Evolutionary conservation across 2,113 vertebrate species (phyloP).

Genomic region (Tringa solitaria): DNA sequence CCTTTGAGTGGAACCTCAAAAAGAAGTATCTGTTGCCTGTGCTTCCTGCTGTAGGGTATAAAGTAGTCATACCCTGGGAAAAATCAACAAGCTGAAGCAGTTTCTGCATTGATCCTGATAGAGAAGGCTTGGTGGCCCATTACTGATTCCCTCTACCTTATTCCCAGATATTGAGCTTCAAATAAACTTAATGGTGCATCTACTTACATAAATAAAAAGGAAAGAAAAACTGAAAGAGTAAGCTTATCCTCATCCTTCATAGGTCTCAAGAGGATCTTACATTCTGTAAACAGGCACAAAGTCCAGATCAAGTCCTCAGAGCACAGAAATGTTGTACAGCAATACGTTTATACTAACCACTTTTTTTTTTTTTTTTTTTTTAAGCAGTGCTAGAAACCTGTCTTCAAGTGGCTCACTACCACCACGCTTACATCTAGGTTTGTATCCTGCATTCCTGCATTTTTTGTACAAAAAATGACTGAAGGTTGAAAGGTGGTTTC

Average conservation of each 20-base stretch:
- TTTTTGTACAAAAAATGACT: not conserved
- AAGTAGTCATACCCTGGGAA: not conserved
- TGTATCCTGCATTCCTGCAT: not conserved
- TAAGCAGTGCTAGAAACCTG: constrained; percentile 9
- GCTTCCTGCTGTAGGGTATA: not conserved
- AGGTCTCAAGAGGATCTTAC: not conserved
- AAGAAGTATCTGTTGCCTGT: not conserved
- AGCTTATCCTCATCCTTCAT: not conserved
- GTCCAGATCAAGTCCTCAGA: not conserved
- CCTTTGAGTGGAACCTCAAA: not conserved
- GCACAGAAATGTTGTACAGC: not conserved
- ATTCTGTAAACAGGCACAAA: not conserved
- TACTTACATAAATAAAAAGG: not conserved
- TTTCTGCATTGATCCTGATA: not conserved
- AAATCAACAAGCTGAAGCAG: not conserved
- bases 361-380: not conserved
- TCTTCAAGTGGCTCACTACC: constrained; percentile 26
- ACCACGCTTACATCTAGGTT: constrained; percentile 33
- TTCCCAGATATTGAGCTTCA: not conserved
- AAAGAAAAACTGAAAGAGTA: not conserved
- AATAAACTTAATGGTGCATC: not conserved
- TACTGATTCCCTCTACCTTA: not conserved
- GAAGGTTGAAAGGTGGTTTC: not conserved
- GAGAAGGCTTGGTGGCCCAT: not conserved
- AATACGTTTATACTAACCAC: not conserved